Conservation (phyloP, 35 echinoderm and acorn worm genomes). For the Diadema setosum region DNA sequence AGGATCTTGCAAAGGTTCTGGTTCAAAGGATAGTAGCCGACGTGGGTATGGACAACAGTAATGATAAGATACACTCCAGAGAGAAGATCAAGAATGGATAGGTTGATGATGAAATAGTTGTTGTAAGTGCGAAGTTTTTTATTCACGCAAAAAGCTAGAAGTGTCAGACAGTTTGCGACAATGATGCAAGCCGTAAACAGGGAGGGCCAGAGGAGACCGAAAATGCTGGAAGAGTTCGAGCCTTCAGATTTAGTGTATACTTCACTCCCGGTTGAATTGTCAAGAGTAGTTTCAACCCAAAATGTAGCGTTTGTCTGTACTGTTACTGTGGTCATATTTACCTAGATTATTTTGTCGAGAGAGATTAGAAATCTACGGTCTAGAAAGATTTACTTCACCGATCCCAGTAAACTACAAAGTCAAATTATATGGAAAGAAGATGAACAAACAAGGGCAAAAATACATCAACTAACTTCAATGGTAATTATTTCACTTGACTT, state of each 20-base stretch:
- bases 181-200: background rate
- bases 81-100: background rate
- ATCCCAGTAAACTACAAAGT: no score
- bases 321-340: background rate
- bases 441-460: no score
- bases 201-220: background rate
- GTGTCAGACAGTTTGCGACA: background rate
- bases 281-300: background rate
- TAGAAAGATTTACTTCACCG: no score
- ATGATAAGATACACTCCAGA: background rate
- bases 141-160: background rate
- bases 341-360: background rate
- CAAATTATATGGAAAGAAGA: no score
- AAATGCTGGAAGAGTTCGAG: background rate
- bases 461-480: no score
- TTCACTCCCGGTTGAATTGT: background rate
- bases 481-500: no score
- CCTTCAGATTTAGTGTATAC: background rate
- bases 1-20: background rate
- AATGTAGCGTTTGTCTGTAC: background rate
- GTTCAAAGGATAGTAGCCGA: background rate
- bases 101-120: constrained; percentile 42
- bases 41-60: background rate
- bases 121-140: constrained; percentile 32
- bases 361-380: no score